Percentiles rank a stretch among this genome's conserved stretches.
phyloP scores from a whole-genome alignment of 2,797 vertebrate species.

The Merluccius polli region DNA sequence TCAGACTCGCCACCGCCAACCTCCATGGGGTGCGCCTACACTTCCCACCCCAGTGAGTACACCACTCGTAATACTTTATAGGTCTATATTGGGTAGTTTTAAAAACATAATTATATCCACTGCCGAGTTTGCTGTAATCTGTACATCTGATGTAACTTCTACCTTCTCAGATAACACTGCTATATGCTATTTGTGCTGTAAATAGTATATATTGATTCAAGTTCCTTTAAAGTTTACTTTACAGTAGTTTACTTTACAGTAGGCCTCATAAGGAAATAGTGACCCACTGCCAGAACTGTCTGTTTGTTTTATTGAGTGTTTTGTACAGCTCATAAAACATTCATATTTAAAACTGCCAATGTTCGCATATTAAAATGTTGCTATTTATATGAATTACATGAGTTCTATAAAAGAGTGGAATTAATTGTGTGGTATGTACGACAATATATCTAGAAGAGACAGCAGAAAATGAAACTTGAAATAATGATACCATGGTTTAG shows the following conservation, averaged over 20 bases:
- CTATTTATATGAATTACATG: neutral
- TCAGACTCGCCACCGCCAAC: conserved; percentile 88
- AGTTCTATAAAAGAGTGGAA: neutral
- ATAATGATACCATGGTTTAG: too few relatives aligned
- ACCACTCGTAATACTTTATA: conserved; percentile 12
- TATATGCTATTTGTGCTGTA: neutral
- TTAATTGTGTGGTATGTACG: neutral
- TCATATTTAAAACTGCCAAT: neutral
- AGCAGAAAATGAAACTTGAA: neutral
- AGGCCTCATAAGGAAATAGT: neutral
- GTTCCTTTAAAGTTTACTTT: too few relatives aligned
- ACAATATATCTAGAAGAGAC: too few relatives aligned
- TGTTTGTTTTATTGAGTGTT: neutral
- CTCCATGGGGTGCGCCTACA: conserved; percentile 78
- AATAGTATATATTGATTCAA: neutral
- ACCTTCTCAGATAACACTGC: neutral
- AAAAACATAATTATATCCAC: too few relatives aligned
- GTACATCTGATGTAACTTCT: too few relatives aligned
- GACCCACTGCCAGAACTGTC: neutral
- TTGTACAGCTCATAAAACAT: neutral
- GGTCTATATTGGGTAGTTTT: too few relatives aligned
- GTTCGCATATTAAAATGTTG: neutral
- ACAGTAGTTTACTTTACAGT: neutral
- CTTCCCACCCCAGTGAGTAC: conserved; percentile 86
- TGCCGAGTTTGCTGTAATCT: neutral